Conservation (phyloP, 2,888 invertebrate genomes). For the Drosophila rubida region DNA sequence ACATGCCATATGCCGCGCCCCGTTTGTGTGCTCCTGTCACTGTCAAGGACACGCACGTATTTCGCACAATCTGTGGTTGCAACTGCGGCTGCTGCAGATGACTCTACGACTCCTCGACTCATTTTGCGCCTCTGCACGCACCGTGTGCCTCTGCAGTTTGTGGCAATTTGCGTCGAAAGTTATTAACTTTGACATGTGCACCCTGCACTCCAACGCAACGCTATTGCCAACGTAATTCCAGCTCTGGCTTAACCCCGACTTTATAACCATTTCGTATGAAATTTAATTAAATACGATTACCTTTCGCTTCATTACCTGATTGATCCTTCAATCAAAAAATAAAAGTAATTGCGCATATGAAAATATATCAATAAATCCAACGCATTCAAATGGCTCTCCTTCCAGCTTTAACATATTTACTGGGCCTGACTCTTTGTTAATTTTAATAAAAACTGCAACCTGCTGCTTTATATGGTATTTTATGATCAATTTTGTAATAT, state of each 20-base stretch:
- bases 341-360: no score
- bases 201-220: conserved; percentile 6
- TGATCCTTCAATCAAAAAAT: background rate
- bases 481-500: no score
- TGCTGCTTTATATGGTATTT: no score
- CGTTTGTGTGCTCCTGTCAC: conserved; percentile 49
- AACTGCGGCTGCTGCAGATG: conserved; percentile 56
- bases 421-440: no score
- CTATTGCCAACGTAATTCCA: background rate
- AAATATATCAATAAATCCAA: background rate
- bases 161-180: conserved; percentile 62
- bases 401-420: no score
- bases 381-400: background rate
- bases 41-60: conserved; percentile 64
- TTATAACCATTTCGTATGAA: background rate
- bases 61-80: conserved; percentile 53
- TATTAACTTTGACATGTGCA: conserved; percentile 56
- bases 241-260: background rate
- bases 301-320: conserved; percentile 5
- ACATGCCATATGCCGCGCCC: background rate
- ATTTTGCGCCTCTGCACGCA: background rate
- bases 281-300: conserved; percentile 25
- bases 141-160: conserved; percentile 25
- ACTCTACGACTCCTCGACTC: conserved; percentile 21
- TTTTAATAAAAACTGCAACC: no score